Percentiles rank a stretch among this genome's conserved stretches.
phyloP scores from a whole-genome alignment of 2,888 invertebrate species.

The Diadromus collaris region DNA sequence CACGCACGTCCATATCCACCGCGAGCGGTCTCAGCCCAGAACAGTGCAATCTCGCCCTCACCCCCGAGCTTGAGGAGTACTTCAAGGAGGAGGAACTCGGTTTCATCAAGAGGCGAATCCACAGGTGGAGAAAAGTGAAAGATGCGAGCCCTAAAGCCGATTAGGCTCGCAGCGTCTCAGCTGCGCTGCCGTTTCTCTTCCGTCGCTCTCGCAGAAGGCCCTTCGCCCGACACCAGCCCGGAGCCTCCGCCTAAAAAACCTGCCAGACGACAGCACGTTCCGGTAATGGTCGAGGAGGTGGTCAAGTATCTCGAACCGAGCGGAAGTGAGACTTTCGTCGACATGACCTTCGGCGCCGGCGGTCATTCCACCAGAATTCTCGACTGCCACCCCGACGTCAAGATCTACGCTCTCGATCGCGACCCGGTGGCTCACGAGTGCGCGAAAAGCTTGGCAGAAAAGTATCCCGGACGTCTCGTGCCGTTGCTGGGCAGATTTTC shows the following conservation, averaged over 20 bases:
- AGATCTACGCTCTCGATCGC: slow-evolving; percentile 91
- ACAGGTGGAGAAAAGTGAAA: slow-evolving; percentile 21
- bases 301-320: slow-evolving; percentile 85
- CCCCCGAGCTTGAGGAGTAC: slow-evolving; percentile 86
- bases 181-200: background rate
- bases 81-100: slow-evolving; percentile 84
- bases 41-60: slow-evolving; percentile 88
- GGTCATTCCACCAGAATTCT: slow-evolving; percentile 92
- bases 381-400: slow-evolving; percentile 84
- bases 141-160: slow-evolving; percentile 15
- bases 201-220: background rate
- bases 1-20: slow-evolving; percentile 82
- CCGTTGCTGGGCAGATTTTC: slow-evolving; percentile 95
- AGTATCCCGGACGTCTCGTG: slow-evolving; percentile 87
- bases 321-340: slow-evolving; percentile 86
- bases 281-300: slow-evolving; percentile 89
- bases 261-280: slow-evolving; percentile 82
- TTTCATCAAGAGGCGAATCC: slow-evolving; percentile 77
- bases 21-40: slow-evolving; percentile 88
- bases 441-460: slow-evolving; percentile 84
- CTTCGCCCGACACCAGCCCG: background rate
- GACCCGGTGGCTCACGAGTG: slow-evolving; percentile 90
- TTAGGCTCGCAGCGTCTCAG: background rate
- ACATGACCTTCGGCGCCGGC: slow-evolving; percentile 98
- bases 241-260: background rate